phyloP scores from a whole-genome alignment of 2,113 vertebrate species.

The Emydura subglobosa region DNA sequence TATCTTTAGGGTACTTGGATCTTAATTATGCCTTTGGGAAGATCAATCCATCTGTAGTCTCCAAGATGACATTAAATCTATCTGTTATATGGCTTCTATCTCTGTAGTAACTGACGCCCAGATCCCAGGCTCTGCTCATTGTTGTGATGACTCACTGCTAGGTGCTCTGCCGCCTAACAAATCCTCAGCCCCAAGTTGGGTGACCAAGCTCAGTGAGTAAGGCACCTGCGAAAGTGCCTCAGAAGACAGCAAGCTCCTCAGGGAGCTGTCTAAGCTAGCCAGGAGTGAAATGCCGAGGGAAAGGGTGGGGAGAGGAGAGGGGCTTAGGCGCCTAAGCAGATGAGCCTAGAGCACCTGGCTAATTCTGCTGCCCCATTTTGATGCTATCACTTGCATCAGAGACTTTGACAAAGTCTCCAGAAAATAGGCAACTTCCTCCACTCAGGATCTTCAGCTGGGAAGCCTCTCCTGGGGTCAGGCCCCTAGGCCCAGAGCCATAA shows the following conservation, averaged over 20 bases:
- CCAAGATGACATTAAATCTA: neutral
- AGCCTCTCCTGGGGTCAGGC: neutral
- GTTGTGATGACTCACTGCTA: neutral
- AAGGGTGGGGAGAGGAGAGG: neutral
- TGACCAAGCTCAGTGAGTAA: neutral
- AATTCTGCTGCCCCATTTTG: constrained; percentile 57
- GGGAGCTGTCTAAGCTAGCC: neutral
- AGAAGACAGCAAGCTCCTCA: neutral
- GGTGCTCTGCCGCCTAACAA: neutral
- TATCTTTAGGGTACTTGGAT: neutral
- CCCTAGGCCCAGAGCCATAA: neutral
- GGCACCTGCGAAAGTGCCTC: neutral
- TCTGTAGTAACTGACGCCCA: neutral
- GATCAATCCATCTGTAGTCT: neutral
- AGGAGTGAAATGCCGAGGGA: neutral
- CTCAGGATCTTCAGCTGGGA: neutral
- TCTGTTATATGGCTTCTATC: neutral
- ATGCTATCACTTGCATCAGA: constrained; percentile 68
- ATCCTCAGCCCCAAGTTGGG: neutral
- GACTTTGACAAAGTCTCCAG: constrained; percentile 59
- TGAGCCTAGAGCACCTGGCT: neutral
- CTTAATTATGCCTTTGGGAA: neutral
- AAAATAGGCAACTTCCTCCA: neutral
- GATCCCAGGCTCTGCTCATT: neutral
- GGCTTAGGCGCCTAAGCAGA: neutral